A percentile compares a stretch with the other conserved stretches of the same genome.
These are phyloP conservation scores for Channallabes apus DNA, from an alignment of 2,797 vertebrate species.

Conservation along the genomic window DNA sequence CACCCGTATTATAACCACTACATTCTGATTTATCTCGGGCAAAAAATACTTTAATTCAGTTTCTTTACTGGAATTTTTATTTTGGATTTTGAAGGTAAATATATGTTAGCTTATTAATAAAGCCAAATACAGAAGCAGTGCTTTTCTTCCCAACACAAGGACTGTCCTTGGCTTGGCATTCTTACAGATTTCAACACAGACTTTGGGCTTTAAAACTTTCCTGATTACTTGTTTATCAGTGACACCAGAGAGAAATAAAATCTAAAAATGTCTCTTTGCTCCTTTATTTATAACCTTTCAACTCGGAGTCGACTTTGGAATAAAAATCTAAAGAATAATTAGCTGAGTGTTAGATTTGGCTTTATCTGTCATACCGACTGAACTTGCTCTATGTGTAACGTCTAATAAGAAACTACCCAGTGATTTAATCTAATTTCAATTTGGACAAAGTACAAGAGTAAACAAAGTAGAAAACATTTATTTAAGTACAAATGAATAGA, in stretches of 20 bases:
- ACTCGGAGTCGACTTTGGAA: background rate
- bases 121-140: slow-evolving; percentile 34
- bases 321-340: too few relatives aligned
- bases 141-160: slow-evolving; percentile 27
- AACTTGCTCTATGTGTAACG: background rate
- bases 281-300: background rate
- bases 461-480: background rate
- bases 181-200: slow-evolving; percentile 22
- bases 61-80: background rate
- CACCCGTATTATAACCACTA: background rate
- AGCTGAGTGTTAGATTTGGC: background rate
- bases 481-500: background rate
- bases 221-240: slow-evolving; percentile 5
- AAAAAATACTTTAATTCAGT: background rate
- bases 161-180: slow-evolving; percentile 44
- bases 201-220: background rate
- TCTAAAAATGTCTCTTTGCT: background rate
- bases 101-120: background rate
- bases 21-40: background rate
- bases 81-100: background rate
- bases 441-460: background rate
- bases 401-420: background rate
- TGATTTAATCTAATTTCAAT: background rate
- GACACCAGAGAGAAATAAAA: slow-evolving; percentile 26
- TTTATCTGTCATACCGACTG: background rate